Evolutionary conservation across 2,113 vertebrate species (phyloP).

Genomic region (Telmatochromis sp.): DNA sequence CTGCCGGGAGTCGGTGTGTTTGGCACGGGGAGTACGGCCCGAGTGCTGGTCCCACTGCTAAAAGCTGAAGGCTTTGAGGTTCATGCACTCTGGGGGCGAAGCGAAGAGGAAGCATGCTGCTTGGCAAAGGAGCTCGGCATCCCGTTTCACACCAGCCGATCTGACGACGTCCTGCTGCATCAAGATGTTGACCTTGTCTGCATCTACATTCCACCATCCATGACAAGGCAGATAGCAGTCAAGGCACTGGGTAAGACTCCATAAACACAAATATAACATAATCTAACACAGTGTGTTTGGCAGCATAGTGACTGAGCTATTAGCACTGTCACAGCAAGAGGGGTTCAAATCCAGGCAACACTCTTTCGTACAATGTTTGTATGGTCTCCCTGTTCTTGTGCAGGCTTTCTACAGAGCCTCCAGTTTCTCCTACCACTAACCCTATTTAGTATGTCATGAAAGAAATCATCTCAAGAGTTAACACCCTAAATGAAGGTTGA

Average conservation of each 20-base stretch:
- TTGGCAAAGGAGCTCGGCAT: constrained; percentile 87
- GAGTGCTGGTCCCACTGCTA: constrained; percentile 85
- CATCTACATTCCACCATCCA: constrained; percentile 91
- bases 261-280: not conserved
- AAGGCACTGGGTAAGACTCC: constrained; percentile 86
- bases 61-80: constrained; percentile 91
- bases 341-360: not conserved
- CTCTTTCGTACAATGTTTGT: not conserved
- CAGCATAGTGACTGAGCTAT: not conserved
- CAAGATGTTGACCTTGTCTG: constrained; percentile 95
- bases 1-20: constrained; percentile 97
- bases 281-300: not conserved
- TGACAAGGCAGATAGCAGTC: constrained; percentile 92
- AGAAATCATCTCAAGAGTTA: not conserved
- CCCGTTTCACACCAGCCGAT: constrained; percentile 88
- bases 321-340: not conserved
- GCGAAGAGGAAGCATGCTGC: constrained; percentile 86
- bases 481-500: not conserved
- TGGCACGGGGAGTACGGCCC: constrained; percentile 88
- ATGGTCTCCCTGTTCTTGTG: not conserved
- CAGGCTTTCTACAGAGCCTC: not conserved
- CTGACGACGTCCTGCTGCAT: constrained; percentile 89
- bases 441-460: not conserved
- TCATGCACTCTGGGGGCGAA: constrained; percentile 90
- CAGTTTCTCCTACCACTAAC: not conserved